These are phyloP conservation scores for Nebria salina DNA, from an alignment of 2,888 invertebrate species.

Conservation along the genomic window DNA sequence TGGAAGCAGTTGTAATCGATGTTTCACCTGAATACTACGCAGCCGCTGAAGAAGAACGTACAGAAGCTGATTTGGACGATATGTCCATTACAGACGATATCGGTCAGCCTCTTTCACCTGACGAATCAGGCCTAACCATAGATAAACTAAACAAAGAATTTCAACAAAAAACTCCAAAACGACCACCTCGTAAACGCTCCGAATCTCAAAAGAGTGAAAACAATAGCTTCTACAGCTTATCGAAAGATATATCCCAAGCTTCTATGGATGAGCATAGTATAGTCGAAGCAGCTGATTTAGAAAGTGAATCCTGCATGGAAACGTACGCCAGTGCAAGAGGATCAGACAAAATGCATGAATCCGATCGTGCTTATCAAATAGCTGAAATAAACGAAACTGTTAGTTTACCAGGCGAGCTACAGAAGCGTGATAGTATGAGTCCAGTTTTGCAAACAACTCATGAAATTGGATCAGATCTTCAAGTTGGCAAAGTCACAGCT, in stretches of 20 bases:
- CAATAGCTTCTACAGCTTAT: conserved; percentile 71
- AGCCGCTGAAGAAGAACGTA: conserved; percentile 82
- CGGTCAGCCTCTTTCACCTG: conserved; percentile 57
- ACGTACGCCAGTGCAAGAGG: conserved; percentile 75
- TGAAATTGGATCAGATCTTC: conserved; percentile 62
- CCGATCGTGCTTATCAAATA: conserved; percentile 59
- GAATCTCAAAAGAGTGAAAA: conserved; percentile 70
- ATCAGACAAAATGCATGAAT: conserved; percentile 62
- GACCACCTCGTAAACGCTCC: conserved; percentile 73
- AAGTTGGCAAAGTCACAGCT: conserved; percentile 63
- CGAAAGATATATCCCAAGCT: conserved; percentile 69
- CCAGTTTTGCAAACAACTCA: conserved; percentile 58
- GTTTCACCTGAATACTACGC: conserved; percentile 86
- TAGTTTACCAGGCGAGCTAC: conserved; percentile 58
- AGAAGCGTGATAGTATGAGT: conserved; percentile 54
- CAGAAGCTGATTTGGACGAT: conserved; percentile 88
- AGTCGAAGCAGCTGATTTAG: conserved; percentile 66
- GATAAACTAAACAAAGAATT: conserved; percentile 67
- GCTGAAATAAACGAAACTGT: conserved; percentile 61
- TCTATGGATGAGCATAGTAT: conserved; percentile 67
- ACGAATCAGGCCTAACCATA: conserved; percentile 59
- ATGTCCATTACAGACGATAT: conserved; percentile 83
- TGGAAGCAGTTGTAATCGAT: conserved; percentile 93
- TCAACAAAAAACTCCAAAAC: conserved; percentile 65
- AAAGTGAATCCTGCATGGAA: conserved; percentile 71